Conservation (phyloP, 2,113 vertebrate species). For the Gallinago jamesoni region DNA sequence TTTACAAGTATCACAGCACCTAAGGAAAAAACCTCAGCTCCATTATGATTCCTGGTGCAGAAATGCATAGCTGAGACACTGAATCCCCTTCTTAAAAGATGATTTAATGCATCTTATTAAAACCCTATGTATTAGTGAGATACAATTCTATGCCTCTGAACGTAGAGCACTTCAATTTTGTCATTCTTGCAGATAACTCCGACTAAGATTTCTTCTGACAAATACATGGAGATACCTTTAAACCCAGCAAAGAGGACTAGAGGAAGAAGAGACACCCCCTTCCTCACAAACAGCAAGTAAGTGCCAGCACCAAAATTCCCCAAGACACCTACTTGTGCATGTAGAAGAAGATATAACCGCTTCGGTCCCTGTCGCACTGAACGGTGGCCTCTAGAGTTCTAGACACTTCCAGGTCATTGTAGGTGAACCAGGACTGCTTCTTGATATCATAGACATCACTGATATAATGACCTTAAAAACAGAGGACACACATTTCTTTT, state of each 20-base stretch:
- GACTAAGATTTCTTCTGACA: neutral
- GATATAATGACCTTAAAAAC: slow-evolving; percentile 91
- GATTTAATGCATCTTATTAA: neutral
- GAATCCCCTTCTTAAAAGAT: neutral
- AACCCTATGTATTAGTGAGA: neutral
- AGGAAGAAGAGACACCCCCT: neutral
- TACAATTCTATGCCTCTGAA: neutral
- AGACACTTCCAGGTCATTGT: slow-evolving; percentile 95
- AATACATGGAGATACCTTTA: neutral
- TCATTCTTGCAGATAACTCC: neutral
- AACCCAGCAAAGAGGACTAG: neutral
- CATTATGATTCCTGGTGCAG: neutral
- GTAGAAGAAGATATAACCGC: slow-evolving; percentile 99
- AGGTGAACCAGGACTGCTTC: slow-evolving; percentile 97
- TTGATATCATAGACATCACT: slow-evolving; percentile 97
- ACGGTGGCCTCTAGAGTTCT: slow-evolving; percentile 89
- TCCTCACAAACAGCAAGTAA: neutral
- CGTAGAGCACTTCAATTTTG: neutral
- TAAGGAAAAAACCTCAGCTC: neutral
- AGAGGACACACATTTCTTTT: neutral
- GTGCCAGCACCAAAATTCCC: neutral
- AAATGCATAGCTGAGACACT: neutral
- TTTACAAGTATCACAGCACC: neutral
- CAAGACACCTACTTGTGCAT: slow-evolving; percentile 91
- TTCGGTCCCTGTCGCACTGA: slow-evolving; percentile 91